Percentiles rank a stretch among this genome's conserved stretches.
Evolutionary conservation across 2,888 invertebrate species (phyloP).

Genomic region (Nematopogon swammerdamellus): DNA sequence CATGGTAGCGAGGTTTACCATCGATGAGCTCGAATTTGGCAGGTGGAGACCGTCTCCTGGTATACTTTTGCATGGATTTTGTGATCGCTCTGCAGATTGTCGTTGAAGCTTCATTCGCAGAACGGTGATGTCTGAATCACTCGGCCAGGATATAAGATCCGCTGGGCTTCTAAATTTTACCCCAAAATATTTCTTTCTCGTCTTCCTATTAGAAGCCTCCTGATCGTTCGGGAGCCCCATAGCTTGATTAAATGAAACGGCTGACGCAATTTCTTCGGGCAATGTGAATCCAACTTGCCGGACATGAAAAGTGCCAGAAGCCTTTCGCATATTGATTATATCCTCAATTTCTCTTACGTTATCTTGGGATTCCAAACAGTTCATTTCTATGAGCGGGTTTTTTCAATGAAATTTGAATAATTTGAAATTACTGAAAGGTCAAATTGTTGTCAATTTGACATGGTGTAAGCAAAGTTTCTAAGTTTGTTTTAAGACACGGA

Average conservation of each 20-base stretch:
- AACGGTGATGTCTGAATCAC: slow-evolving; percentile 59
- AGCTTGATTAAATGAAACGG: not conserved
- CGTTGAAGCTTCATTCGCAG: slow-evolving; percentile 44
- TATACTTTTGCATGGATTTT: slow-evolving; percentile 21
- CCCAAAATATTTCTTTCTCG: not conserved
- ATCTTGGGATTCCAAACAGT: slow-evolving; percentile 6
- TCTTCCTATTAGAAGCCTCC: not conserved
- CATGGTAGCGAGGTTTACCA: slow-evolving; percentile 57
- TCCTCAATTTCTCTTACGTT: slow-evolving; percentile 43
- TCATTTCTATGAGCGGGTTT: too few species aligned
- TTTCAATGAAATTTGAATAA: too few species aligned
- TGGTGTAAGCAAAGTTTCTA: too few species aligned
- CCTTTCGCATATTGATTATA: slow-evolving; percentile 43
- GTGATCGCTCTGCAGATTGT: not conserved
- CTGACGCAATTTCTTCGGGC: slow-evolving; percentile 21
- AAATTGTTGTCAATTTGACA: too few species aligned
- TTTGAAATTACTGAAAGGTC: too few species aligned
- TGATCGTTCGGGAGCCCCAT: not conserved
- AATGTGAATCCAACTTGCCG: slow-evolving; percentile 36
- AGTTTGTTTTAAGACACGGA: too few species aligned
- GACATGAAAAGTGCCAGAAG: slow-evolving; percentile 28
- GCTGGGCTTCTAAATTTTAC: too few species aligned
- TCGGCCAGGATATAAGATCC: slow-evolving; percentile 47
- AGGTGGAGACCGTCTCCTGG: slow-evolving; percentile 57
- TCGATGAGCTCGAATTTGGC: slow-evolving; percentile 53